These are phyloP conservation scores for Nysson spinosus DNA, from an alignment of 2,888 invertebrate species.

Conservation along the genomic window DNA sequence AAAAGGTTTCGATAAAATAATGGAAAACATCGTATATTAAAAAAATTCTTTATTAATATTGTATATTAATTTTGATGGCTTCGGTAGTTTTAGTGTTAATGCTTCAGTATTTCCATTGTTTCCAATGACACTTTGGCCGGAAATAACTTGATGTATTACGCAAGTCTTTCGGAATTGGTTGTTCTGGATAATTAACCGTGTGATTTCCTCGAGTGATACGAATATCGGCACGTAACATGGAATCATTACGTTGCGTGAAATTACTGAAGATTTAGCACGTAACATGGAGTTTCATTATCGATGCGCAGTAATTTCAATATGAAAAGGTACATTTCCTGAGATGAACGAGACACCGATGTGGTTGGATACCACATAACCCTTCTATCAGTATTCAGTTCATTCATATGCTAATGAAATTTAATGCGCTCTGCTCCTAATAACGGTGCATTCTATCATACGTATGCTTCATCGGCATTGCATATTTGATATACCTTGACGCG, in stretches of 20 bases:
- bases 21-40: no score
- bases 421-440: slow-evolving; percentile 33
- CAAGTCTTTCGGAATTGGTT: no score
- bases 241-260: slow-evolving; percentile 9
- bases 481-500: slow-evolving; percentile 18
- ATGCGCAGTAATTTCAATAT: slow-evolving; percentile 35
- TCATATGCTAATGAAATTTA: slow-evolving; percentile 51
- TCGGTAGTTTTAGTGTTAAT: no score
- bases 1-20: no score
- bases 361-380: slow-evolving; percentile 9
- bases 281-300: slow-evolving; percentile 22
- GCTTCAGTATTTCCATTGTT: no score
- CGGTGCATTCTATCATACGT: slow-evolving; percentile 7
- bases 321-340: slow-evolving; percentile 25
- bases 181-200: no score
- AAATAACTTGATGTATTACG: no score
- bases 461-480: slow-evolving; percentile 10
- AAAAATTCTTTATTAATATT: no score
- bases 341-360: slow-evolving; percentile 24
- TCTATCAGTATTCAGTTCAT: slow-evolving; percentile 32
- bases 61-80: no score
- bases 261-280: slow-evolving; percentile 3
- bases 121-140: no score
- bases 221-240: background rate
- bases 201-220: background rate